phyloP scores from a whole-genome alignment of 30 jellyfish, hydroid and myxozoan genomes.

The Aurelia aurita region DNA sequence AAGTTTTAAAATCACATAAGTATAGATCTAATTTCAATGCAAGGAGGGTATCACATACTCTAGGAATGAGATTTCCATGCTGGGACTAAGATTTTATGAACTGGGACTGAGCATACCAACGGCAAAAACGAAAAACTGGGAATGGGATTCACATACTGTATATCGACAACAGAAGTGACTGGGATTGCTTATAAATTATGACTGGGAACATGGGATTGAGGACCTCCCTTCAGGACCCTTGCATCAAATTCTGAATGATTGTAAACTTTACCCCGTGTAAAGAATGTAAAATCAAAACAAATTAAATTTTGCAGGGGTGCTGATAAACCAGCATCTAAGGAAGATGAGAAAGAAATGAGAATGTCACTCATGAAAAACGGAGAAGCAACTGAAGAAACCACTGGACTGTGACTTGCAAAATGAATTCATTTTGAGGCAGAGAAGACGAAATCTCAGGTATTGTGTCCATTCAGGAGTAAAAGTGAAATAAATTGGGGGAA shows the following conservation, averaged over 20 bases:
- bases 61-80: no score
- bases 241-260: no score
- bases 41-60: no score
- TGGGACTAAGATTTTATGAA: no score
- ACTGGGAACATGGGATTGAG: no score
- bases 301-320: conserved; percentile 55
- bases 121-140: background rate
- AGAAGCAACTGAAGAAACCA: conserved; percentile 74
- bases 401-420: conserved; percentile 20
- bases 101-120: no score
- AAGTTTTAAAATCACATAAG: background rate
- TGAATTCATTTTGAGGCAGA: background rate
- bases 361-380: conserved; percentile 67
- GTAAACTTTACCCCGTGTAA: no score
- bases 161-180: no score
- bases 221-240: no score
- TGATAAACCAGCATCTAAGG: conserved; percentile 22
- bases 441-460: background rate
- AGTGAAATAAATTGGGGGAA: no score
- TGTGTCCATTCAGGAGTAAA: no score
- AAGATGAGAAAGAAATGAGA: conserved; percentile 75
- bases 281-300: background rate
- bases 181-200: background rate
- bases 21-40: background rate
- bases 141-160: no score